Base-by-base conservation (phyloP, 2,113 vertebrate genomes). In the Toxostoma redivivum region DNA sequence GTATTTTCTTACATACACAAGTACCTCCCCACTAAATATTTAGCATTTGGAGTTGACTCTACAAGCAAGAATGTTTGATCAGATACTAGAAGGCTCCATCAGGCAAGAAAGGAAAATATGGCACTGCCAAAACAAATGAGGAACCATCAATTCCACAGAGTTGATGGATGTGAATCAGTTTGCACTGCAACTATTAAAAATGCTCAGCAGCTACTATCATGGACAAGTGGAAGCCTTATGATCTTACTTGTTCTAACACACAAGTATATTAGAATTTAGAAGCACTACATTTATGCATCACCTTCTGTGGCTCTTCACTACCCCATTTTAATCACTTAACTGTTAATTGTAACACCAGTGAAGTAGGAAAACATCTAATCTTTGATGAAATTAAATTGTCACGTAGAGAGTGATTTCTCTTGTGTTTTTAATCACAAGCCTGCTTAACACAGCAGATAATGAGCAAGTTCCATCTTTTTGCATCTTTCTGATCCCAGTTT, bases 401-500 rank as follows among this genome's bases (percentile, higher is more conserved):
- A 27, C 30, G 81, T 74, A 76, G 45, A 72, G 48, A 74, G 45
- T 3, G 14, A 73, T 70, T 88, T 85, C 28, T 81, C 37, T 1
- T 15, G 40, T 24, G 60, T 35, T 89, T 84, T 40, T 13, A 64
- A 57, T 87, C 85, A 91, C 83, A 67, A 96, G 64, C 35, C 62
- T 97, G 64, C 74, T 93, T 94, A 90, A 88, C 90, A 62, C 65
- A 95, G 95, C 72, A 91, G 95, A 71, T 33, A 71, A 90, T 3
- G 51, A 80, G 50, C 11, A 37, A 90, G 86, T 81, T 92, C 86
- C 89, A 54, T 42, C 81, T 93, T 71, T 94, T 76, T 95, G 90
- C 12, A 45, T 80, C 93, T 95, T 95, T 87, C 72, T 28, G 48
- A 87, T 83, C 86, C 86, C 91, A 22, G 38, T 54, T 83, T 54